Percentiles rank a stretch among this genome's conserved stretches.
These are phyloP conservation scores for Zygogramma bicolorata DNA, from an alignment of 2,888 invertebrate genomes.

Conservation along the genomic window DNA sequence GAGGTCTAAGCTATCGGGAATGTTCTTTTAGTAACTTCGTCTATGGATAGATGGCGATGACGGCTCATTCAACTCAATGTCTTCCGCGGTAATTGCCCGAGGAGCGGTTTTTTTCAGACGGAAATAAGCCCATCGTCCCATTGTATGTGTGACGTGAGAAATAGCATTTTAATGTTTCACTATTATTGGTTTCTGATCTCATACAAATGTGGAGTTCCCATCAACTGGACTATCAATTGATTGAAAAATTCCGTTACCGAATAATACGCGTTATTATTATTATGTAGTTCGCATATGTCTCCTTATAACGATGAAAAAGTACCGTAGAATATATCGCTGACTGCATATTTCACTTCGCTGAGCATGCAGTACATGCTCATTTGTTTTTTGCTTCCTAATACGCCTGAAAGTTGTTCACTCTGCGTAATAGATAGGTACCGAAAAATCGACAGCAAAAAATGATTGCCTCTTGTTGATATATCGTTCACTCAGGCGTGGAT, in stretches of 20 bases:
- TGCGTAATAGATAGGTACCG: background rate
- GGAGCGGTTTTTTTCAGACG: no score
- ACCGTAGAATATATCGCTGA: background rate
- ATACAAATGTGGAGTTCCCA: background rate
- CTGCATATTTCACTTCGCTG: background rate
- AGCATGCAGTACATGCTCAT: background rate
- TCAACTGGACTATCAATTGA: background rate
- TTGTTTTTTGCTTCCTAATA: conserved; percentile 1
- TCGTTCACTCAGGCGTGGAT: background rate
- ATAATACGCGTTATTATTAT: background rate
- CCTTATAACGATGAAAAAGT: background rate
- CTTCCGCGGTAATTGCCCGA: no score
- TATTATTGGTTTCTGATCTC: no score
- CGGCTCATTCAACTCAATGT: no score
- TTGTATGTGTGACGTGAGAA: no score
- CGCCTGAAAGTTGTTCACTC: background rate
- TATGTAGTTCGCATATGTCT: conserved; percentile 1
- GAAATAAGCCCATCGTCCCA: no score
- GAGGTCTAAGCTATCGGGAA: no score
- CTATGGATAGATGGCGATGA: no score
- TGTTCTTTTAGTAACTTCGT: no score
- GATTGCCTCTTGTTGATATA: background rate
- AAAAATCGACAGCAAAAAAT: background rate
- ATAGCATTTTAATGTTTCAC: no score
- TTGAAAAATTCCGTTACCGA: background rate